Evolutionary conservation across 2,797 vertebrate genomes (phyloP).

Genomic region (Enteromius viviparus): DNA sequence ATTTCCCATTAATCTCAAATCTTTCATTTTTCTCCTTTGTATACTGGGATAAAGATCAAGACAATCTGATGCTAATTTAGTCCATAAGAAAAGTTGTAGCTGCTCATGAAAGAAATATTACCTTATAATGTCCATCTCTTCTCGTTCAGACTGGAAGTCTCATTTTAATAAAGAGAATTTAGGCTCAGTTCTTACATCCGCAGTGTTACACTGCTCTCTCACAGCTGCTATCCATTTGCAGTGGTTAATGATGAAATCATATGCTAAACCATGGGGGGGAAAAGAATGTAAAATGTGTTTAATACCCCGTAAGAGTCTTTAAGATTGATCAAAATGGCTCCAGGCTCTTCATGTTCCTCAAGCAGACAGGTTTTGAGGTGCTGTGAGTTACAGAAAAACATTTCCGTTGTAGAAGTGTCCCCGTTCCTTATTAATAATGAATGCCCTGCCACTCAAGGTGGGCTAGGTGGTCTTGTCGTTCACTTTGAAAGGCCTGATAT

Average conservation of each 20-base stretch:
- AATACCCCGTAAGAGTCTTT: conserved; percentile 21
- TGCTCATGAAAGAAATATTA: neutral
- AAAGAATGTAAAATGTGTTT: conserved; percentile 24
- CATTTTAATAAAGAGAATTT: conserved; percentile 25
- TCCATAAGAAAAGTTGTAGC: neutral
- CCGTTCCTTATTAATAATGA: neutral
- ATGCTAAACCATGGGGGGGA: neutral
- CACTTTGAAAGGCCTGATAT: conserved; percentile 8
- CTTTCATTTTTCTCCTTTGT: conserved; percentile 23
- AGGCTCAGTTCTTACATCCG: conserved; percentile 46
- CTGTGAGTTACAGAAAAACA: conserved; percentile 36
- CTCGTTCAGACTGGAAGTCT: conserved; percentile 37
- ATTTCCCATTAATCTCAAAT: conserved; percentile 51
- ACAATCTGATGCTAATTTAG: conserved; percentile 31
- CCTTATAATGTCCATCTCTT: neutral
- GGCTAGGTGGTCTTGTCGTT: conserved; percentile 16
- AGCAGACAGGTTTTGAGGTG: conserved; percentile 6
- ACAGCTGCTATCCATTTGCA: conserved; percentile 51
- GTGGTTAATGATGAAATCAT: conserved; percentile 46
- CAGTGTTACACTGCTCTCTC: conserved; percentile 28
- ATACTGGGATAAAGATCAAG: conserved; percentile 22
- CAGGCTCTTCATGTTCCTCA: conserved; percentile 9
- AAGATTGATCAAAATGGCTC: conserved; percentile 30
- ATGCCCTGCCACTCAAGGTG: neutral
- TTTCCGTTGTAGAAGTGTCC: neutral